Evolutionary conservation across 1,140 invertebrate genomes (phyloP).

Genomic region (Drosophila repletoides): DNA sequence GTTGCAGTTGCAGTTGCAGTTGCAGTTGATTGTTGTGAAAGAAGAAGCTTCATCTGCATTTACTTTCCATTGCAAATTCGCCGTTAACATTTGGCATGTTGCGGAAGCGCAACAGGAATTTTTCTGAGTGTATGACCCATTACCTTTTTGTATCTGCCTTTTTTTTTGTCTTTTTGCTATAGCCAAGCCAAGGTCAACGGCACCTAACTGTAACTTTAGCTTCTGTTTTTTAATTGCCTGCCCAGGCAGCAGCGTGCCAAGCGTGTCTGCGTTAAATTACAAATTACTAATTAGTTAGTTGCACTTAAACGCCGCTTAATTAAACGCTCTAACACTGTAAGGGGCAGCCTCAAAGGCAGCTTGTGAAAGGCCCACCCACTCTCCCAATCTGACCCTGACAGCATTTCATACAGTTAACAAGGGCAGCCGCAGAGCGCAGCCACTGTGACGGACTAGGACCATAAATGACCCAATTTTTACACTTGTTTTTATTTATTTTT

Average conservation of each 20-base stretch:
- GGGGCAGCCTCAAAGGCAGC: background rate
- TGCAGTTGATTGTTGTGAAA: background rate
- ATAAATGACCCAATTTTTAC: slow-evolving; percentile 43
- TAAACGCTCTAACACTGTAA: slow-evolving; percentile 18
- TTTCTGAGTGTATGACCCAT: slow-evolving; percentile 40
- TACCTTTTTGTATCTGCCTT: slow-evolving; percentile 37
- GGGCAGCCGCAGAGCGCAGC: slow-evolving; percentile 46
- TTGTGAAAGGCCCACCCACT: slow-evolving; percentile 60
- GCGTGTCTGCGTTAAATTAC: slow-evolving; percentile 70
- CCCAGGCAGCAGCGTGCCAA: slow-evolving; percentile 34
- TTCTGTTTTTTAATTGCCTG: slow-evolving; percentile 53
- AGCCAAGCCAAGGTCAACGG: slow-evolving; percentile 64
- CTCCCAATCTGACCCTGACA: slow-evolving; percentile 50
- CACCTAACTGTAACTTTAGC: slow-evolving; percentile 59
- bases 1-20: background rate
- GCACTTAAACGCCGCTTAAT: slow-evolving; percentile 47
- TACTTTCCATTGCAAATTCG: slow-evolving; percentile 56
- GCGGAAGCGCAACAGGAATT: slow-evolving; percentile 48
- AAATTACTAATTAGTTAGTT: slow-evolving; percentile 69
- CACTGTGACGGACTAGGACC: slow-evolving; percentile 53
- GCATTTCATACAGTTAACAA: slow-evolving; percentile 24
- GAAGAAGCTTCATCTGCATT: slow-evolving; percentile 42
- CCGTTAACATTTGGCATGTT: slow-evolving; percentile 48
- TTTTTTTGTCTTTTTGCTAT: background rate
- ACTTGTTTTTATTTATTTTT: background rate